Evolutionary conservation across 2,797 vertebrate genomes (phyloP), one percentile per base, ranked within the genome.

Genomic region (Falco biarmicus): DNA sequence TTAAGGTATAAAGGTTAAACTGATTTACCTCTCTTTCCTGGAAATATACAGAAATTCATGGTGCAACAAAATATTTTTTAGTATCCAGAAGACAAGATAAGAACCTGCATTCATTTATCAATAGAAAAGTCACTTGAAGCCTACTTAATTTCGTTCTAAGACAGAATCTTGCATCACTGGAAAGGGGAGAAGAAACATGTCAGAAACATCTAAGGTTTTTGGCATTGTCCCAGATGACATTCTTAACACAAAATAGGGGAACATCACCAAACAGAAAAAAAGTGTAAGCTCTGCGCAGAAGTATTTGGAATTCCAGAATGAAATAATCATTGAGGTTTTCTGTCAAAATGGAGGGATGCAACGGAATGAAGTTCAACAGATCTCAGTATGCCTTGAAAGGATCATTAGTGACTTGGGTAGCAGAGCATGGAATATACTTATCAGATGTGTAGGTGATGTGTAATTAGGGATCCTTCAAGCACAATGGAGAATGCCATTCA

Each of bases 21-120:
- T 48, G 61, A 84, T 64, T 92, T 80, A 89, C 82, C 64, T 93
- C 8, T 68, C 71, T 85, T 93, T 93, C 43, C 71, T 4, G 8
- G 92, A 91, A 89, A 79, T n/a, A 69, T 32, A 82, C 50, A 71
- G 63, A 82, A 91, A 93, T 57, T 76, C 73, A 48, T 81, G 25
- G 21, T 78, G 90, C 25, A 60, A 88, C 80, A 86, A 86, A 83
- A 53, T 81, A 75, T 86, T 96, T 88, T 48, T 86, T 88, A 74
- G 45, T 53, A 86, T 88, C 53, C 65, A 24, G 43, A 85, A 90
- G 79, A 85, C 63, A 65, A 76, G 87, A 82, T 65, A 92, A 91
- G 63, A 47, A 57, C 13, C 5, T 5, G 5, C 39, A 54, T 73
- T 66, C 29, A 77, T 91, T 87, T 82, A 51, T 91, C 75, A 94